Percentiles rank a stretch among this genome's conserved stretches.
These are phyloP conservation scores for Heterodera carotae DNA, from an alignment of 1,140 invertebrate species.

Conservation along the genomic window DNA sequence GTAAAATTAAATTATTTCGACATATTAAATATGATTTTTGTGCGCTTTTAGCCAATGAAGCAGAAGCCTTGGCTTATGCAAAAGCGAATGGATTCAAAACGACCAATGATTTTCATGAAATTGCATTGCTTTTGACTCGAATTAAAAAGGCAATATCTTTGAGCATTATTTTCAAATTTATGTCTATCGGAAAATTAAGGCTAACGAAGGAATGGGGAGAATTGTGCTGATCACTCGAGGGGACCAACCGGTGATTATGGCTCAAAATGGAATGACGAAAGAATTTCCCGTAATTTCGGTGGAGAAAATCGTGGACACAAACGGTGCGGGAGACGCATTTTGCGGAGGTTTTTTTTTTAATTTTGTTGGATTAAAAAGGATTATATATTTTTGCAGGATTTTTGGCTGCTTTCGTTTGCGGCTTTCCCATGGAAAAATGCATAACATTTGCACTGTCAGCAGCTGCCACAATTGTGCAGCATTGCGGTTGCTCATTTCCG, in stretches of 20 bases:
- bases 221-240: conserved; percentile 92
- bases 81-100: conserved; percentile 67
- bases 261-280: conserved; percentile 71
- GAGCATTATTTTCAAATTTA: neutral
- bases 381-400: conserved; percentile 70
- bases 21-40: neutral
- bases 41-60: conserved; percentile 72
- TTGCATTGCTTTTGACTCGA: conserved; percentile 74
- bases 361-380: conserved; percentile 7
- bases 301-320: conserved; percentile 88
- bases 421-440: conserved; percentile 76
- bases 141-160: neutral
- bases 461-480: conserved; percentile 77
- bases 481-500: conserved; percentile 39
- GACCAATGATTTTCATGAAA: conserved; percentile 75
- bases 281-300: conserved; percentile 75
- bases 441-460: conserved; percentile 86
- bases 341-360: conserved; percentile 73
- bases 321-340: conserved; percentile 98
- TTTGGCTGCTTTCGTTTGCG: conserved; percentile 82
- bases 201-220: conserved; percentile 66
- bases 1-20: neutral
- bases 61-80: conserved; percentile 68
- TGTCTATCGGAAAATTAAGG: conserved; percentile 27
- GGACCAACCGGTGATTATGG: conserved; percentile 79